Conservation (phyloP, 2,797 vertebrate genomes). For the Pterois miles region DNA sequence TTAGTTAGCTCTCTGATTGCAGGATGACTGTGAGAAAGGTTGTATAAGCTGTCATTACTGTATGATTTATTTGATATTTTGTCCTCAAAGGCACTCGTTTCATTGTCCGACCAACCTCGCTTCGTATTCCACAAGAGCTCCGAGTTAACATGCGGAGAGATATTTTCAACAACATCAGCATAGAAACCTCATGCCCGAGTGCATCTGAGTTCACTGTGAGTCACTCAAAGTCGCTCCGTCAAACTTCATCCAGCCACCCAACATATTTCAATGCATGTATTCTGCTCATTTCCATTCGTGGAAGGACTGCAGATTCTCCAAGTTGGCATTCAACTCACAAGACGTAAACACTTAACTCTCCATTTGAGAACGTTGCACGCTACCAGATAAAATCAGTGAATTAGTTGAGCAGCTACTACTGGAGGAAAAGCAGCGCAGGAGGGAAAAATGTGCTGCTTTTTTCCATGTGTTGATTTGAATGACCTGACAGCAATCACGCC, state of each 20-base stretch:
- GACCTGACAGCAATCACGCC: constrained; percentile 75
- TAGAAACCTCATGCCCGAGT: constrained; percentile 15
- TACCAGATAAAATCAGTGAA: constrained; percentile 27
- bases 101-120: not conserved
- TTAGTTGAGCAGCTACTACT: constrained; percentile 34
- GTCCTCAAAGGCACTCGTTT: not conserved
- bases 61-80: constrained; percentile 13
- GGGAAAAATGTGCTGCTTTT: constrained; percentile 15
- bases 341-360: constrained; percentile 25
- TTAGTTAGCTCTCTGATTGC: constrained; percentile 23
- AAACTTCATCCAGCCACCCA: constrained; percentile 25
- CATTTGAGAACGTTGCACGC: constrained; percentile 26
- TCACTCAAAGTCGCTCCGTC: constrained; percentile 31
- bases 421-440: not conserved
- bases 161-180: constrained; percentile 26
- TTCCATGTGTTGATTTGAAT: constrained; percentile 68
- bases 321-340: constrained; percentile 20
- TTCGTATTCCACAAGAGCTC: constrained; percentile 1
- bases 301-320: constrained; percentile 25
- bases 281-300: constrained; percentile 9
- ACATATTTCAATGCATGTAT: constrained; percentile 17
- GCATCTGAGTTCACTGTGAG: constrained; percentile 36
- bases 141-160: not conserved
- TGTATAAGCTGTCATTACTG: not conserved
- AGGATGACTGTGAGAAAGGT: not conserved